Evolutionary conservation across 2,113 vertebrate species (phyloP).

Genomic region (Peromyscus maniculatus): DNA sequence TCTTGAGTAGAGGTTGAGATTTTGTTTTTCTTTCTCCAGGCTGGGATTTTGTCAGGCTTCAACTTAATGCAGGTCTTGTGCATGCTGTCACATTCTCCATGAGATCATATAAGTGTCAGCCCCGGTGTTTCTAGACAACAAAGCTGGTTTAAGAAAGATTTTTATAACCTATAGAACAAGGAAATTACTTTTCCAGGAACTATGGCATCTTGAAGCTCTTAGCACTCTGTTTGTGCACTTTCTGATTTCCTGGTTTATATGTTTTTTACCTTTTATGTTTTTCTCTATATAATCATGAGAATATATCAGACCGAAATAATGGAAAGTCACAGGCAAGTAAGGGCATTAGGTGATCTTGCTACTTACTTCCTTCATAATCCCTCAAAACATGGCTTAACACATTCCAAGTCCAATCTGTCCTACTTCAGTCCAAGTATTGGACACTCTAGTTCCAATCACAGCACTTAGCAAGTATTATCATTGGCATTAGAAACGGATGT

Average conservation of each 20-base stretch:
- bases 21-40: not conserved
- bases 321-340: slow-evolving; percentile 27
- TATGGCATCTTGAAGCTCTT: slow-evolving; percentile 52
- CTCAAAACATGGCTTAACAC: not conserved
- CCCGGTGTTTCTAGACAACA: not conserved
- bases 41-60: not conserved
- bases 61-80: not conserved
- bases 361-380: not conserved
- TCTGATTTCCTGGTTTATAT: slow-evolving; percentile 27
- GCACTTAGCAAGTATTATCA: slow-evolving; percentile 1
- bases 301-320: not conserved
- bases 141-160: slow-evolving; percentile 66
- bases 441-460: not conserved
- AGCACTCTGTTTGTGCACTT: slow-evolving; percentile 34
- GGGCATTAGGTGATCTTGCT: not conserved
- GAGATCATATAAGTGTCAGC: not conserved
- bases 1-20: not conserved
- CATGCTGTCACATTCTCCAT: not conserved
- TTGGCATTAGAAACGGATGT: not conserved
- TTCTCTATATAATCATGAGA: not conserved
- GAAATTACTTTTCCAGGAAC: slow-evolving; percentile 75
- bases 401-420: not conserved
- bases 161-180: slow-evolving; percentile 81
- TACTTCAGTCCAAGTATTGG: not conserved
- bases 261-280: not conserved